Evolutionary conservation across 1,140 invertebrate genomes (phyloP).

Genomic region (Heterodera schachtii): DNA sequence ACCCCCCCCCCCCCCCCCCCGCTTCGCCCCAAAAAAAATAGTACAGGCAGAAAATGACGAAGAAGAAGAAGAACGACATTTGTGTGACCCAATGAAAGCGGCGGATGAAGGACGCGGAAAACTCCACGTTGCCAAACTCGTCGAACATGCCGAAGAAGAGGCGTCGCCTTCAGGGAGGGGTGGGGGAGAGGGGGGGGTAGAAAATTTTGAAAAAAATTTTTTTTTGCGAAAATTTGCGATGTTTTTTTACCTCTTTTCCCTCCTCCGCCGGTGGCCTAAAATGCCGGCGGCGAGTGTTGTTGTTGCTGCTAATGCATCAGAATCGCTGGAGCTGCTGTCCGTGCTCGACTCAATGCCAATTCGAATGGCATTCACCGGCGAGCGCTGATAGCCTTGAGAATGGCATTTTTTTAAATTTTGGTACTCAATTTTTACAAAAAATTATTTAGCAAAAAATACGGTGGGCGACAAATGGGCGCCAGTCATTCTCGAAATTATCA

Average conservation of each 20-base stretch:
- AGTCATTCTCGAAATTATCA: no score
- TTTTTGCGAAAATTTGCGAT: neutral
- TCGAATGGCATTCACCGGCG: constrained; percentile 22
- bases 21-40: no score
- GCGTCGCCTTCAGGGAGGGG: neutral
- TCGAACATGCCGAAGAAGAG: constrained; percentile 38
- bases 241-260: constrained; percentile 9
- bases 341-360: constrained; percentile 29
- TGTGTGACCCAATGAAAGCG: constrained; percentile 62
- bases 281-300: no score
- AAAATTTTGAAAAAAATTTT: neutral
- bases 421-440: no score
- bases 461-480: no score
- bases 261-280: neutral
- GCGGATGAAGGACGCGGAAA: constrained; percentile 53
- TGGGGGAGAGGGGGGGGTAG: no score
- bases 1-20: no score
- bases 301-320: no score
- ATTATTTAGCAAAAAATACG: no score
- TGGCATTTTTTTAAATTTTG: no score
- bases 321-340: neutral
- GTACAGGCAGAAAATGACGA: constrained; percentile 41
- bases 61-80: constrained; percentile 65
- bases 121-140: constrained; percentile 40
- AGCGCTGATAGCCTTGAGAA: neutral